A percentile compares a stretch with the other conserved stretches of the same genome.
phyloP scores from a whole-genome alignment of 2,888 invertebrate genomes.

The Choreutis nemorana region DNA sequence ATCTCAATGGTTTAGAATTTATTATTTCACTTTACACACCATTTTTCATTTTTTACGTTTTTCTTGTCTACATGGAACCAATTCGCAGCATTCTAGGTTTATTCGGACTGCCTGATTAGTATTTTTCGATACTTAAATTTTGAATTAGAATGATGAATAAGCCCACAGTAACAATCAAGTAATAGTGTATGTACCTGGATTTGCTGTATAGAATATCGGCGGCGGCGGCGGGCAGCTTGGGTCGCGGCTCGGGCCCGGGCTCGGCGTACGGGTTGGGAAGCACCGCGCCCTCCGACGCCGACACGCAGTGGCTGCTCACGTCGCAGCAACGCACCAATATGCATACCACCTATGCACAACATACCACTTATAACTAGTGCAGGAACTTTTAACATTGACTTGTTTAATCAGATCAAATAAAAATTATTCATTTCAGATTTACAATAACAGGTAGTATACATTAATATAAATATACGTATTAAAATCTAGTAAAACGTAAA shows the following conservation, averaged over 20 bases:
- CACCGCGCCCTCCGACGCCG: conserved; percentile 61
- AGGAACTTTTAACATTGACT: no score
- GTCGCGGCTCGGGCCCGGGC: conserved; percentile 58
- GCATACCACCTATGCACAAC: conserved; percentile 71
- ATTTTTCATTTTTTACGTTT: no score
- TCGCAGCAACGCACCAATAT: conserved; percentile 92
- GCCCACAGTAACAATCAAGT: neutral
- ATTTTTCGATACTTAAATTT: conserved; percentile 4
- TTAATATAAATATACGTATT: neutral
- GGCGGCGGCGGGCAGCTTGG: conserved; percentile 64
- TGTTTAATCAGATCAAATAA: no score
- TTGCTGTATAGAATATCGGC: conserved; percentile 84
- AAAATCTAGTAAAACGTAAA: neutral
- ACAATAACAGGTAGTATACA: no score
- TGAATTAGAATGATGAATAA: neutral
- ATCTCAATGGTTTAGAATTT: no score
- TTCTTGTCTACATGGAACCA: no score
- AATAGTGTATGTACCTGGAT: conserved; percentile 66
- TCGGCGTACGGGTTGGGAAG: conserved; percentile 76
- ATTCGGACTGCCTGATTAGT: neutral
- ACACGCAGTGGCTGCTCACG: conserved; percentile 74
- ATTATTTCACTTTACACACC: no score
- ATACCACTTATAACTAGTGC: no score
- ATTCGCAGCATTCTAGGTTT: no score
- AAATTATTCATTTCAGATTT: no score